Conservation (phyloP, 2,113 vertebrate species). For the Charina bottae region DNA sequence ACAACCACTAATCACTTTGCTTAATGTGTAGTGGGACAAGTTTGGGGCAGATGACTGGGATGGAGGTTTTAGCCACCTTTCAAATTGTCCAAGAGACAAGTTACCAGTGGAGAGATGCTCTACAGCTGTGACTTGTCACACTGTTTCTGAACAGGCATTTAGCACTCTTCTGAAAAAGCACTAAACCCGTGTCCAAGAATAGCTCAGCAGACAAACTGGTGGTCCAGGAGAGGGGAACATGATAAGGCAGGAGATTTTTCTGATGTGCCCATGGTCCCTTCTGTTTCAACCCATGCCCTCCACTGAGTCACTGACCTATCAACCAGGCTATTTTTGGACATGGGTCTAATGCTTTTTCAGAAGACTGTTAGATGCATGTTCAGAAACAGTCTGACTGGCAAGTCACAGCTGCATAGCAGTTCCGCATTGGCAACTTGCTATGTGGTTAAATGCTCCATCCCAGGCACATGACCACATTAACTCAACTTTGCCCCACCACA, state of each 20-base stretch:
- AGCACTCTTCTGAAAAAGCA: neutral
- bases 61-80: neutral
- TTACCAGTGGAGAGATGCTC: neutral
- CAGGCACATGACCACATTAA: neutral
- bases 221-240: neutral
- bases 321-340: neutral
- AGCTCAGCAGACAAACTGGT: neutral
- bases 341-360: neutral
- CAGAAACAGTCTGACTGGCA: neutral
- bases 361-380: neutral
- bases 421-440: neutral
- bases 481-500: neutral
- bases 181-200: neutral
- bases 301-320: neutral
- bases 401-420: neutral
- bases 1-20: neutral
- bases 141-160: neutral
- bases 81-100: neutral
- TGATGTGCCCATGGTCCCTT: neutral
- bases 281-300: neutral
- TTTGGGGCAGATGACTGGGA: neutral
- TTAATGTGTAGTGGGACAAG: neutral
- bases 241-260: neutral
- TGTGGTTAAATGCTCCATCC: neutral
- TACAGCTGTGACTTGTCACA: neutral